These are phyloP conservation scores for Mirounga angustirostris DNA, from an alignment of 2,113 vertebrate genomes.

Conservation along the genomic window DNA sequence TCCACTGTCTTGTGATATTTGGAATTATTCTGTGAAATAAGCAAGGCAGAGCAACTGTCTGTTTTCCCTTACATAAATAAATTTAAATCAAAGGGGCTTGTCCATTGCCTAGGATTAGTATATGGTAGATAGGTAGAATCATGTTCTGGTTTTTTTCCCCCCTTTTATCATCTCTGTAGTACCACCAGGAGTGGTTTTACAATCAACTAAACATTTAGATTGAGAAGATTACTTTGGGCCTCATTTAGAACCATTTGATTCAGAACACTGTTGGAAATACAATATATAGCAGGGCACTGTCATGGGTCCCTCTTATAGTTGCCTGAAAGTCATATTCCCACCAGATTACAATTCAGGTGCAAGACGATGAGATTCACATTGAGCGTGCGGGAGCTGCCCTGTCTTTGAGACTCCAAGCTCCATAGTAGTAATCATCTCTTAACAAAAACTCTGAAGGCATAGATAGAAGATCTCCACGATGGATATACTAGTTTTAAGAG, in stretches of 20 bases:
- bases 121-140: background rate
- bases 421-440: background rate
- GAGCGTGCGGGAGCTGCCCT: background rate
- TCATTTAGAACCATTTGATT: background rate
- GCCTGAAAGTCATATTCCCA: background rate
- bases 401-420: background rate
- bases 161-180: background rate
- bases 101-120: background rate
- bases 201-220: background rate
- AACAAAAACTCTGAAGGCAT: background rate
- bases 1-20: constrained; percentile 27
- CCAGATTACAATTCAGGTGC: background rate
- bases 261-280: background rate
- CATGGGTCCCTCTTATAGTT: background rate
- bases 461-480: background rate
- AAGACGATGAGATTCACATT: background rate
- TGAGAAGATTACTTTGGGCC: background rate
- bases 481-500: background rate
- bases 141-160: background rate
- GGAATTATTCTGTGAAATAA: constrained; percentile 39
- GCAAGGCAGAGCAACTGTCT: background rate
- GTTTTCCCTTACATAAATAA: constrained; percentile 14
- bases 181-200: background rate
- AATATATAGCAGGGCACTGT: background rate
- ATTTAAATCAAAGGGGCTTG: constrained; percentile 11